Evolutionary conservation across 2,888 invertebrate genomes (phyloP), one percentile per base, ranked within the genome.

Genomic region (Drosophila peninsularis): DNA sequence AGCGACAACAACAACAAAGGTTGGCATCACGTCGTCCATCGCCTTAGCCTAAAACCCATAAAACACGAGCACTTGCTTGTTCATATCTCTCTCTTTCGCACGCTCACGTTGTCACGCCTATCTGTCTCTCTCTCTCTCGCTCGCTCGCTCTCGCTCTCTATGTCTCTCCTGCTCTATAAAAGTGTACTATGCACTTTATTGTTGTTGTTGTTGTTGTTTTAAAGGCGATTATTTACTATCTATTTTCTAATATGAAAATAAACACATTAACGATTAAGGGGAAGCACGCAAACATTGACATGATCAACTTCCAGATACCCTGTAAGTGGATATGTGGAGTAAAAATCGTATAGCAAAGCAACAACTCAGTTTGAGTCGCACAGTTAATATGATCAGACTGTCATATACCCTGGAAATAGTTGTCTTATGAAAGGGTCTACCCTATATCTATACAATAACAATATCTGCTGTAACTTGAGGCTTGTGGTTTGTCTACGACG

Each of bases 141-240:
- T 4, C 49, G 50, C 17, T 30, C 60, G 14, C 17, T 1, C 47
- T 37, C 11, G 11, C 24, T 17, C n/a, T 27, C 7, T 17, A 10
- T 53, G 34, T 61, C 17, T 36, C 36, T 24, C n/a, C 45, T 49
- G 30, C 39, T 44, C 44, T 37, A 65, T 45, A 52, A 55, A 58
- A 57, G 56, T 87, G 82, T 88, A 88, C 82, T 88, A 69, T 82
- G 82, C 77, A 85, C 88, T 82, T 14, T 36, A 19, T 32, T 47
- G 41, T n/a, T 39, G 32, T 44, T 44, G 41, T n/a, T 62, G 60
- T 61, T 39, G 32, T 44, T 47, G 41, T 11, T 58, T 60, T 44
- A 54, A 53, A 49, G 55, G 47, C 62, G 64, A 64, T 45, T 74
- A 63, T 36, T 64, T 74, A 82, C 81, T 87, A 82, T 82, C 82